These are phyloP conservation scores for Anguilla anguilla DNA, from an alignment of 2,797 vertebrate genomes.

Conservation along the genomic window DNA sequence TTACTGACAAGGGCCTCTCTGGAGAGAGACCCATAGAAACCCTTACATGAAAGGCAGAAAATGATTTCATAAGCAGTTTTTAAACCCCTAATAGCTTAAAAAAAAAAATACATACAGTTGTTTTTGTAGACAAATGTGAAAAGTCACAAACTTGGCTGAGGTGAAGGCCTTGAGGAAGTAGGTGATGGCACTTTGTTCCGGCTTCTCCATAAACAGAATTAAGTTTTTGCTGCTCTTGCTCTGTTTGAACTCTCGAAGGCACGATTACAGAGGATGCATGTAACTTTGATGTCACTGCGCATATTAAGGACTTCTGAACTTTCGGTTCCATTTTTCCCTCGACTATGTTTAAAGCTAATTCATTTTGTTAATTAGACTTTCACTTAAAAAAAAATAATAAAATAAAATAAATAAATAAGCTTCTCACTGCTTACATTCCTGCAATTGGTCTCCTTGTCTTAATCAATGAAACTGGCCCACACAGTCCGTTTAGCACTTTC, in stretches of 20 bases:
- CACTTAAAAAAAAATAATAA: too few relatives aligned
- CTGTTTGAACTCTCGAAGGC: constrained; percentile 20
- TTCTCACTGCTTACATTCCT: not conserved
- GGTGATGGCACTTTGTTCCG: constrained; percentile 17
- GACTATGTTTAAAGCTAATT: constrained; percentile 1
- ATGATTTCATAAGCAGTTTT: constrained; percentile 42
- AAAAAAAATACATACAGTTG: constrained; percentile 18
- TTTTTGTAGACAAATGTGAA: constrained; percentile 41
- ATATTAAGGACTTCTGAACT: not conserved
- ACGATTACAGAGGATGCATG: constrained; percentile 26
- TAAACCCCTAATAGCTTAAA: constrained; percentile 40
- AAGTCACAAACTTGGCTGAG: constrained; percentile 36
- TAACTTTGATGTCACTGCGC: not conserved
- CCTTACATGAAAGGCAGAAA: constrained; percentile 40
- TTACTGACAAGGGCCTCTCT: constrained; percentile 44
- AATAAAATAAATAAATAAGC: constrained; percentile 5
- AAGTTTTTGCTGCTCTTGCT: constrained; percentile 9
- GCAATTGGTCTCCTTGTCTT: not conserved
- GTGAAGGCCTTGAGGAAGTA: constrained; percentile 32
- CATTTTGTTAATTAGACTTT: not conserved
- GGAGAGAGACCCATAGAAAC: constrained; percentile 36
- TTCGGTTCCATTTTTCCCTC: constrained; percentile 14
- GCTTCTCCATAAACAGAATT: constrained; percentile 9
- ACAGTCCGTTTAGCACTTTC: not conserved
- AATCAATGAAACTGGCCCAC: not conserved